Base-by-base conservation (phyloP, 2,888 invertebrate genomes). In the Chymomyza caudatula region DNA sequence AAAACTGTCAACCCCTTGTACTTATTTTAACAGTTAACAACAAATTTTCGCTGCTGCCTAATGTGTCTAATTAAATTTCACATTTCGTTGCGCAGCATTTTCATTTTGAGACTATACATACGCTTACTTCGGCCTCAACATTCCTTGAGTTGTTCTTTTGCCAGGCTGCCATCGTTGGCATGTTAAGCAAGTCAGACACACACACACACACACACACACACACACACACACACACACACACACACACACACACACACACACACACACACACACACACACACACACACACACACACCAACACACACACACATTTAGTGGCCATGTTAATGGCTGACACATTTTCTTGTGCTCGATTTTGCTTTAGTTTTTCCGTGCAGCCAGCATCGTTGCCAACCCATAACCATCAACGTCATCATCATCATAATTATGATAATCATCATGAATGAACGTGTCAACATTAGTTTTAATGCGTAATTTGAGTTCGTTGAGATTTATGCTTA, bases 361-460 rank as follows among this genome's bases (percentile, higher is more conserved):
- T 68, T 65, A 66, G 66, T 70, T 67, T 69, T 64, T 66, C 63
- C 43, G 20, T 19, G 51, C 19, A 17, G 20, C 13, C 20, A 20
- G 20, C 51, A 19, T 17, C 13, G 51, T 37, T 8, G 19, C 25
- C 42, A 65, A 66, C 52, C 51, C 63, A 67, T 65, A 13, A 17
- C 5, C 17, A 17, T 3, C 4, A 2, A 43, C 15, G 13, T 43
- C 6, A 3, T 62, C 54, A 65, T 51, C 58, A 54, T 57, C 67
- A 55, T 47, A 70, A 55, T 47, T 59, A 64, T 61, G 49, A 71
- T 70, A 76, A 51, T 77, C 72, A 77, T 74, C 65, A 64, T 63
- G 71, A 76, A 74, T 69, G 76, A 79, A 82, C 76, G 80, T 82
- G 76, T 76, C 67, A 75, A 71, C 83, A 76, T 80, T 79, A 76